Conservation (phyloP, 2,113 vertebrate genomes). For the Gnathonemus echidnorhynchus region DNA sequence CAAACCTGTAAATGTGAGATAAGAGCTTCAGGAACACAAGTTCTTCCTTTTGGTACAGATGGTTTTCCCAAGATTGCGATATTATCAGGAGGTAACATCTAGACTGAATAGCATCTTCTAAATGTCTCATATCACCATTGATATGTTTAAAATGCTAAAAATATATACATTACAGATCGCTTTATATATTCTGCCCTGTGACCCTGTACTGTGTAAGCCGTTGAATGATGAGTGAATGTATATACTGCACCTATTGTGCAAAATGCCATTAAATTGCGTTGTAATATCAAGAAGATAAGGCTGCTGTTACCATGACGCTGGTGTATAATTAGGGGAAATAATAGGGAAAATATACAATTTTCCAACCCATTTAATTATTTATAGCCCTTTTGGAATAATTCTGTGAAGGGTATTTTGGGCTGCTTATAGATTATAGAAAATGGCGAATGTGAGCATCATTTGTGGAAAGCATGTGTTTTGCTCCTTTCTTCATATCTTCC, state of each 20-base stretch:
- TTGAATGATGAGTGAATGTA: background rate
- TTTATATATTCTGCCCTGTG: background rate
- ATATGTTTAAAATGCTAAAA: background rate
- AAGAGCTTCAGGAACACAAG: background rate
- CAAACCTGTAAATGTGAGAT: background rate
- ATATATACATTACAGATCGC: background rate
- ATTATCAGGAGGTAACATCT: background rate
- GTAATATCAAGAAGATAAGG: background rate
- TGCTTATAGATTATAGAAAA: background rate
- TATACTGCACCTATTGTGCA: background rate
- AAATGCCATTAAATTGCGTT: background rate
- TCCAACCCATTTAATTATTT: constrained; percentile 4
- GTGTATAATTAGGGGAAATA: background rate
- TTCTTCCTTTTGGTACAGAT: background rate
- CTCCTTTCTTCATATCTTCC: background rate
- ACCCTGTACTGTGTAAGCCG: background rate
- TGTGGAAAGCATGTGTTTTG: background rate
- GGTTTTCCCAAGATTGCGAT: background rate
- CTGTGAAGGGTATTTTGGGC: background rate
- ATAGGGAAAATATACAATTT: background rate
- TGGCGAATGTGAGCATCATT: background rate
- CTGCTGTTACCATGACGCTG: background rate
- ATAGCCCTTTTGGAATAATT: background rate
- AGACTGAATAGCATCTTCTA: background rate
- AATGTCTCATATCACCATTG: background rate